phyloP scores from a whole-genome alignment of 2,888 invertebrate genomes.

The Heliconius charithonia region DNA sequence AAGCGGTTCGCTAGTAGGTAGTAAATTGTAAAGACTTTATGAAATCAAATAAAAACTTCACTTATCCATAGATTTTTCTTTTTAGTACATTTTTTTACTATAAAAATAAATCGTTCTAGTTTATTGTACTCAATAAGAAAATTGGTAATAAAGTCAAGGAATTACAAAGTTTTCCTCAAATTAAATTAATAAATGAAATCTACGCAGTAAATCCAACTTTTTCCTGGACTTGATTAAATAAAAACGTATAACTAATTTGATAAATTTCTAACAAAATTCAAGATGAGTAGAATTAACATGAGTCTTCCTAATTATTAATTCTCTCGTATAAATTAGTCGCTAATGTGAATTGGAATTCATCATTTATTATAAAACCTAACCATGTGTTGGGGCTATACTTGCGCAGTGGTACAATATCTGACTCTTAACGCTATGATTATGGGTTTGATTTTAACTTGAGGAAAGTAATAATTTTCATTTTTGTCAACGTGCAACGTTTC shows the following conservation, averaged over 20 bases:
- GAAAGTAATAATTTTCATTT: background rate
- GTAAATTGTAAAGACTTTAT: no score
- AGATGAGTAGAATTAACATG: background rate
- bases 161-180: constrained; percentile 18
- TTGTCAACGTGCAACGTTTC: background rate
- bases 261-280: constrained; percentile 28
- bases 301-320: background rate
- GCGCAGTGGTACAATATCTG: background rate
- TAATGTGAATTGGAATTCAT: background rate
- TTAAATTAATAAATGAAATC: constrained; percentile 38
- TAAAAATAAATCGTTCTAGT: background rate
- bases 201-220: constrained; percentile 28
- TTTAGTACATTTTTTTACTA: background rate
- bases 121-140: no score
- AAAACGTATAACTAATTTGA: constrained; percentile 17
- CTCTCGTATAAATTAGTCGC: background rate
- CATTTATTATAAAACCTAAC: background rate
- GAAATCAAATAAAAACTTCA: no score
- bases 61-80: no score
- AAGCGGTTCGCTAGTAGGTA: no score
- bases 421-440: background rate
- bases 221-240: constrained; percentile 13
- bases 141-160: constrained; percentile 24
- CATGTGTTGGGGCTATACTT: background rate
- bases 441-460: background rate